phyloP scores from a whole-genome alignment of 1,140 invertebrate genomes.

The Gonatopus flavifemur region DNA sequence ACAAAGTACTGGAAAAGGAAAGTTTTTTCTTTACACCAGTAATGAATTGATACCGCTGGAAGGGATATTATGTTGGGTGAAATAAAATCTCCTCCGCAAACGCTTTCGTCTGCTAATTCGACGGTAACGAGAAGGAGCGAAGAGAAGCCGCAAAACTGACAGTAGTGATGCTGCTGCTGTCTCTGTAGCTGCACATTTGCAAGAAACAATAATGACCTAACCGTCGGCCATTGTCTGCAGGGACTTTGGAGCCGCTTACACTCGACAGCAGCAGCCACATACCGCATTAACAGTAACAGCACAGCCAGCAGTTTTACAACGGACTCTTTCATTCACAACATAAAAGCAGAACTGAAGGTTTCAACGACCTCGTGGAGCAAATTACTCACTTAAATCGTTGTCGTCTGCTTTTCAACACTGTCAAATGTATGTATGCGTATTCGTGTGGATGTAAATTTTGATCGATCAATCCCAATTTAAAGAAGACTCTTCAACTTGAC shows the following conservation, averaged over 20 bases:
- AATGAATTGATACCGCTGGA: no score
- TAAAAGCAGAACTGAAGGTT: constrained; percentile 26
- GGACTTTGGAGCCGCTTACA: constrained; percentile 22
- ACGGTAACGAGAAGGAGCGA: background rate
- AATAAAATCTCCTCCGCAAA: constrained; percentile 1
- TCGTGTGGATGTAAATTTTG: constrained; percentile 20
- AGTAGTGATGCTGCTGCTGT: constrained; percentile 13
- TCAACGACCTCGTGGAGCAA: constrained; percentile 33
- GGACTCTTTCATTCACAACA: constrained; percentile 22
- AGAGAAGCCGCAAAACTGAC: background rate
- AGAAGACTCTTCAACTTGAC: no score
- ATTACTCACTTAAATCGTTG: constrained; percentile 32
- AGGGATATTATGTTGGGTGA: no score
- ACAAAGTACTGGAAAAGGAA: no score
- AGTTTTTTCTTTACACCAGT: no score
- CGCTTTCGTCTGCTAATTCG: constrained; percentile 6
- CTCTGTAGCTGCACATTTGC: background rate
- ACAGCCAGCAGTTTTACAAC: constrained; percentile 19
- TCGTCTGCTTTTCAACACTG: background rate
- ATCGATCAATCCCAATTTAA: constrained; percentile 38
- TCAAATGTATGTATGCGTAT: no score
- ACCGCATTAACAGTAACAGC: constrained; percentile 3
- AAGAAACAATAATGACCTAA: constrained; percentile 20
- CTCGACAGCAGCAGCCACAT: constrained; percentile 10
- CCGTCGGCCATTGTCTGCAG: constrained; percentile 36